Evolutionary conservation across 2,888 invertebrate species (phyloP).

Genomic region (Melitaea athalia): DNA sequence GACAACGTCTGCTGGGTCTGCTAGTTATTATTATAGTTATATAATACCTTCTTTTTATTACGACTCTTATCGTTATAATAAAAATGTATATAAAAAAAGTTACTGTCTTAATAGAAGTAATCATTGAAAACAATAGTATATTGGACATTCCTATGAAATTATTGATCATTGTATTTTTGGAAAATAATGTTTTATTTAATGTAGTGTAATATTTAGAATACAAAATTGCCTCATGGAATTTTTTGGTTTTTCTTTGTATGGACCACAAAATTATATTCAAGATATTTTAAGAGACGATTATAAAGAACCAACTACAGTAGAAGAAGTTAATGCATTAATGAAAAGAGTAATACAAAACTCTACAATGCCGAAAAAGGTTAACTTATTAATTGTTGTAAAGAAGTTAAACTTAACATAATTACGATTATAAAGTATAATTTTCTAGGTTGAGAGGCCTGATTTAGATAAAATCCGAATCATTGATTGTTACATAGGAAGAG

Average conservation of each 20-base stretch:
- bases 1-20: no score
- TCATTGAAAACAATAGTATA: no score
- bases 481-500: constrained; percentile 76
- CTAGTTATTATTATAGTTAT: no score
- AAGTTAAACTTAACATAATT: background rate
- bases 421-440: constrained; percentile 11
- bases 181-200: background rate
- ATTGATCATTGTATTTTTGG: background rate
- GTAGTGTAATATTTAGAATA: background rate
- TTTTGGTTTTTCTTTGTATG: constrained; percentile 76
- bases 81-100: no score
- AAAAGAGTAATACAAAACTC: constrained; percentile 58
- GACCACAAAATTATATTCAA: constrained; percentile 76
- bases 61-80: no score
- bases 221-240: constrained; percentile 68
- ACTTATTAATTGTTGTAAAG: background rate
- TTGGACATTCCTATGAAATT: no score
- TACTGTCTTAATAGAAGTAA: no score
- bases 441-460: constrained; percentile 57
- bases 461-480: constrained; percentile 65
- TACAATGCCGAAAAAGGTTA: constrained; percentile 56
- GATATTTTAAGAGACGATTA: constrained; percentile 72
- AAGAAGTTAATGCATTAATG: constrained; percentile 61
- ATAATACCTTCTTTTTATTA: no score
- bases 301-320: constrained; percentile 66